phyloP scores from a whole-genome alignment of 1,140 invertebrate species.

The Elysia chlorotica region DNA sequence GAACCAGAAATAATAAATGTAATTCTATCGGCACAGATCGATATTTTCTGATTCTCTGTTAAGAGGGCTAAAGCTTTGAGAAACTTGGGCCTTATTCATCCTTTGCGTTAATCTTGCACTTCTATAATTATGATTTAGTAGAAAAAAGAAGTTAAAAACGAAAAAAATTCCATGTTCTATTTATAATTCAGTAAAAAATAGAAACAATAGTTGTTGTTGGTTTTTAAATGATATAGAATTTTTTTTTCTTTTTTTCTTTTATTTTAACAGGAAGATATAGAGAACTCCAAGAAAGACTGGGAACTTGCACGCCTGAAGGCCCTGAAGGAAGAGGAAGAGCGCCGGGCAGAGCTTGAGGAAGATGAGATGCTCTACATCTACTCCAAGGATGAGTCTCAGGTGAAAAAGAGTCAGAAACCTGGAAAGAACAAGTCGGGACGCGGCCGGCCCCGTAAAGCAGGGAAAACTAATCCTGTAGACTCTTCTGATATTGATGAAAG shows the following conservation, averaged over 20 bases:
- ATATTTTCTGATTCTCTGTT: neutral
- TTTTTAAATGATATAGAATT: neutral
- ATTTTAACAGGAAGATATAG: conserved; percentile 68
- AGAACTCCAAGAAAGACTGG: conserved; percentile 84
- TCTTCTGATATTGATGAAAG: conserved; percentile 16
- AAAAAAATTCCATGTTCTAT: no score
- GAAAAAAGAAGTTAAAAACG: no score
- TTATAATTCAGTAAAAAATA: no score
- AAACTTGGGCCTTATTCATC: neutral
- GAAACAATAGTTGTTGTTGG: no score
- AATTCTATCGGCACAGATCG: no score
- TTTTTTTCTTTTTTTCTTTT: conserved; percentile 12
- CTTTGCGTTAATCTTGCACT: neutral
- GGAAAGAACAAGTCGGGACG: conserved; percentile 2
- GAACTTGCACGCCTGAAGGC: conserved; percentile 80
- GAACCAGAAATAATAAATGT: no score
- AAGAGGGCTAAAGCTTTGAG: neutral
- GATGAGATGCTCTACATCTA: conserved; percentile 68
- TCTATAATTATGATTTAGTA: no score
- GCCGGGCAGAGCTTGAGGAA: conserved; percentile 69
- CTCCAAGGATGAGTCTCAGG: conserved; percentile 54
- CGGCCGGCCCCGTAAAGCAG: neutral
- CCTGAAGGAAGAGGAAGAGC: conserved; percentile 65
- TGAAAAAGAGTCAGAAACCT: conserved; percentile 38
- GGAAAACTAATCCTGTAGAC: no score